These are phyloP conservation scores for Baccha elongata DNA, from an alignment of 2,888 invertebrate genomes.

Conservation along the genomic window DNA sequence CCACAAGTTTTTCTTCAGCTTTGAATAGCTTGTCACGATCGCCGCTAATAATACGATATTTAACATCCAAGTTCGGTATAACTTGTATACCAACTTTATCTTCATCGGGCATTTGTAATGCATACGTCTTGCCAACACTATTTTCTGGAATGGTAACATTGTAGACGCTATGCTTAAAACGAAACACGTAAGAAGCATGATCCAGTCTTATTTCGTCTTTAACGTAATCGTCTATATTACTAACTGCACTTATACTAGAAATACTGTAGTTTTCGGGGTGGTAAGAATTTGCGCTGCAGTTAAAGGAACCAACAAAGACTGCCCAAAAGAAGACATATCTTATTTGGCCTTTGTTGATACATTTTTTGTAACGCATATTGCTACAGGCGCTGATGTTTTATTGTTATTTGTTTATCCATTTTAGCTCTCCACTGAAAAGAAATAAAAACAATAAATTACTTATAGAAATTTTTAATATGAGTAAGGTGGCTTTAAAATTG, in stretches of 20 bases:
- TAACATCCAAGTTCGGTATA: conserved; percentile 85
- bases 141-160: conserved; percentile 97
- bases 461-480: no score
- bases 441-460: neutral
- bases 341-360: conserved; percentile 72
- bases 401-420: conserved; percentile 23
- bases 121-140: conserved; percentile 94
- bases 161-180: conserved; percentile 89
- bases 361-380: conserved; percentile 74
- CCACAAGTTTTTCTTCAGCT: conserved; percentile 93
- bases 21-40: conserved; percentile 96
- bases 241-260: conserved; percentile 45
- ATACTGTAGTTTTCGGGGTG: conserved; percentile 55
- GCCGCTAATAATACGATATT: conserved; percentile 93
- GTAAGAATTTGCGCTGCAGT: conserved; percentile 59
- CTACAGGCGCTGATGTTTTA: conserved; percentile 22
- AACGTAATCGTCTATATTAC: conserved; percentile 13
- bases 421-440: conserved; percentile 35
- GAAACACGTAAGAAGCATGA: conserved; percentile 82
- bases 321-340: conserved; percentile 74
- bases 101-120: conserved; percentile 87
- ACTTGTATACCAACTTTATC: conserved; percentile 91
- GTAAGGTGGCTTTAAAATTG: no score
- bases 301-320: conserved; percentile 71
- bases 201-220: conserved; percentile 43